Base-by-base conservation (phyloP, 2,113 vertebrate species). In the Microtus montanus region DNA sequence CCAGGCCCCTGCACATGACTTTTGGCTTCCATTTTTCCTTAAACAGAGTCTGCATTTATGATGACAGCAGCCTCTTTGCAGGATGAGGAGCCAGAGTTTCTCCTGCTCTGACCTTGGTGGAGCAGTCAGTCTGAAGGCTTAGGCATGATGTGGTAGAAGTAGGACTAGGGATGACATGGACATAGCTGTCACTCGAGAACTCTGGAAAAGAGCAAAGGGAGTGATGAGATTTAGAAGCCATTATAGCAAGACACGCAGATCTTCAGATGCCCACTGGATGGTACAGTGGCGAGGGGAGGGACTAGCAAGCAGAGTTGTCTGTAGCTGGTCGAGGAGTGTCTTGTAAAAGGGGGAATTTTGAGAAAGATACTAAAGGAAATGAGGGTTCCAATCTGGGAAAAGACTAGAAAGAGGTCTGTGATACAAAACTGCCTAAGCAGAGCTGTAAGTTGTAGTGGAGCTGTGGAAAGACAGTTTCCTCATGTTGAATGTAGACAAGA, bases 331-430 rank as follows among this genome's bases (percentile, higher is more conserved):
- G 83, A 83, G 73, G 22, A 73, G 28, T 68, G 4, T 66, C 92
- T 85, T 71, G 71, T 88, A 24, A 52, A 82, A 92, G 38, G 87
- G n/a, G 20, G 3, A 52, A 49, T 91, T 90, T 58, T 77, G 58
- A 96, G 86, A 95, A 92, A 38, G n/a, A 71, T 82, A 12, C 28
- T 63, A 28, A 82, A 94, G 73, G 52, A 87, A 92, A 54, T 47
- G 28, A 61, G 44, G 44, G 35, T 90, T 64, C 33, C 8, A 66
- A 6, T 84, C 64, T 93, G 47, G 1, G 12, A 44, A 91, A 17
- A 82, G n/a, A 63, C 47, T 22, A 8, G 26, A n/a, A 82, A 44
- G 38, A 73, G 6, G 28, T 47, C 24, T 82, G 8, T 58, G 52
- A 54, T 82, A 12, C 44, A 49, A 38, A 49, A 11, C 68, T 41